phyloP scores from a whole-genome alignment of 2,797 vertebrate species.

The Microcaecilia unicolor region DNA sequence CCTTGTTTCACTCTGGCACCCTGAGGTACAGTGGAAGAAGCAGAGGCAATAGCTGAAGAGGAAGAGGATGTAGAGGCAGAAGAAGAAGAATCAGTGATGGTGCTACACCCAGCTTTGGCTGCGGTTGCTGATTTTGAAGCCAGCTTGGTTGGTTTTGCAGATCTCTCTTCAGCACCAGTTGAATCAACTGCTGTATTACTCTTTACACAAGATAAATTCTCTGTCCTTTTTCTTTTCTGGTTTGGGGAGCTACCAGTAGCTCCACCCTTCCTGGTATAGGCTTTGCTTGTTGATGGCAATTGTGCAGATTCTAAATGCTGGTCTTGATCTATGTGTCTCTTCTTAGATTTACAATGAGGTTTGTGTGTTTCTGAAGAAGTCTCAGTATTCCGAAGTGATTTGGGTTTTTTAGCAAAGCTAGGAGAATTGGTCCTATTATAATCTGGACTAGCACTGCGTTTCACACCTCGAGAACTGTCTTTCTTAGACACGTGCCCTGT shows the following conservation, averaged over 20 bases:
- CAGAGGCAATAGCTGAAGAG: slow-evolving; percentile 81
- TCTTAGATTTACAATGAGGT: slow-evolving; percentile 80
- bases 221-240: slow-evolving; percentile 95
- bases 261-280: slow-evolving; percentile 85
- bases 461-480: slow-evolving; percentile 82
- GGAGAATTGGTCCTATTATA: slow-evolving; percentile 82
- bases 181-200: slow-evolving; percentile 79
- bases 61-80: slow-evolving; percentile 95
- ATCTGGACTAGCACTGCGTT: slow-evolving; percentile 89
- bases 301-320: slow-evolving; percentile 56
- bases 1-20: slow-evolving; percentile 95
- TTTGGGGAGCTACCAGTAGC: slow-evolving; percentile 72
- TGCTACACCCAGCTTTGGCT: slow-evolving; percentile 99
- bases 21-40: slow-evolving; percentile 71
- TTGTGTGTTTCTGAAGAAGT: slow-evolving; percentile 68
- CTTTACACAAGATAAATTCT: slow-evolving; percentile 77
- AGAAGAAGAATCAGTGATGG: slow-evolving; percentile 92
- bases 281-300: slow-evolving; percentile 77
- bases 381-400: slow-evolving; percentile 72
- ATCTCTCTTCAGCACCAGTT: slow-evolving; percentile 84
- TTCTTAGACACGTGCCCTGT: slow-evolving; percentile 82
- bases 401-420: slow-evolving; percentile 88
- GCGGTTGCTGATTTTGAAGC: slow-evolving; percentile 99
- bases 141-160: slow-evolving; percentile 99
- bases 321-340: slow-evolving; percentile 82